These are phyloP conservation scores for Enteromius mattozi DNA, from an alignment of 2,797 vertebrate species.

Conservation along the genomic window DNA sequence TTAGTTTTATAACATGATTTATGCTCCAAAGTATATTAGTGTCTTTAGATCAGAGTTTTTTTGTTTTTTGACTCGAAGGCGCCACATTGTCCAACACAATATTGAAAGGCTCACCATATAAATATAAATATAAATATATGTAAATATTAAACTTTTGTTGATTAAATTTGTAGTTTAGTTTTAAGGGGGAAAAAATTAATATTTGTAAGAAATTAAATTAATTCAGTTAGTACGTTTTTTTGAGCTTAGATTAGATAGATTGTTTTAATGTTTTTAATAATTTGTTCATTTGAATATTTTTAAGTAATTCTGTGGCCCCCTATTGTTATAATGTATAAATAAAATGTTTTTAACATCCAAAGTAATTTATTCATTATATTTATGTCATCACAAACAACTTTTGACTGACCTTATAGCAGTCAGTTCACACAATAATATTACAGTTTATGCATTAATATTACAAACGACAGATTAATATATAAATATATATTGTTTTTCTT, in stretches of 20 bases:
- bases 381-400: background rate
- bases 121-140: too few species aligned
- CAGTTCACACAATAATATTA: background rate
- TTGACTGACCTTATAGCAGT: background rate
- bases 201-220: background rate
- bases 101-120: background rate
- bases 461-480: background rate
- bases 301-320: background rate
- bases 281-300: background rate
- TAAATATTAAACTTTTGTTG: too few species aligned
- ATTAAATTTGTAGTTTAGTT: background rate
- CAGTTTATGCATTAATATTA: background rate
- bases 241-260: background rate
- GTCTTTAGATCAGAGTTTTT: background rate
- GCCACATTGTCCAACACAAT: background rate
- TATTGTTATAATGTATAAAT: background rate
- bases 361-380: background rate
- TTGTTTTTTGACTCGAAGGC: background rate
- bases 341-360: background rate
- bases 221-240: background rate
- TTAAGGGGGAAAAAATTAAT: background rate
- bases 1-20: conserved; percentile 6
- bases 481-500: background rate
- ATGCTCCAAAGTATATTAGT: background rate
- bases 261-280: background rate